These are phyloP conservation scores for Antheraea yamamai DNA, from an alignment of 2,888 invertebrate species.

Conservation along the genomic window DNA sequence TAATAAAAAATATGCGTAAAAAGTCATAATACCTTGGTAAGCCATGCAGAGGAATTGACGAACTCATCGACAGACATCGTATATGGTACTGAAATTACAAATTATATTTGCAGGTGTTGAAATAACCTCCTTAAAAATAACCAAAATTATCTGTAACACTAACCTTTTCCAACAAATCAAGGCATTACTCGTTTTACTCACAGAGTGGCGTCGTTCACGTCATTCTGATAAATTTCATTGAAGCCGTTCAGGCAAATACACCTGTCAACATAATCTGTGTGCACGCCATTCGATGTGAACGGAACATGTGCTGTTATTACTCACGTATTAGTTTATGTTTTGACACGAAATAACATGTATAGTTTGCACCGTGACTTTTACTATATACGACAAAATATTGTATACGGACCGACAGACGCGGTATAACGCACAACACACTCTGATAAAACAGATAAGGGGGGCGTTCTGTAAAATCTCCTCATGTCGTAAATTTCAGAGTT, in stretches of 20 bases:
- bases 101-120: neutral
- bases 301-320: neutral
- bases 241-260: constrained; percentile 7
- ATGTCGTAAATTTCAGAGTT: constrained; percentile 77
- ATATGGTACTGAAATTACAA: constrained; percentile 1
- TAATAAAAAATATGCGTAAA: constrained; percentile 25
- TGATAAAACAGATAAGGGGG: constrained; percentile 75
- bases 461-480: constrained; percentile 71
- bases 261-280: constrained; percentile 10
- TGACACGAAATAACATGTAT: neutral
- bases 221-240: constrained; percentile 17
- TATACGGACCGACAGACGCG: constrained; percentile 56
- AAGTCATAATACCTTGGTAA: constrained; percentile 66
- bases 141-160: neutral
- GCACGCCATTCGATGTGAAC: neutral
- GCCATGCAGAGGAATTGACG: constrained; percentile 76
- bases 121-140: neutral
- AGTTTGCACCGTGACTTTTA: constrained; percentile 25
- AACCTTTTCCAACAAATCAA: constrained; percentile 17
- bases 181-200: constrained; percentile 16
- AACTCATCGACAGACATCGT: constrained; percentile 77
- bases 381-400: constrained; percentile 46
- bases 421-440: constrained; percentile 63
- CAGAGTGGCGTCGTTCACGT: constrained; percentile 5
- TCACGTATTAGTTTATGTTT: neutral